Conservation (phyloP, 1,140 invertebrate genomes). For the Hylaeus volcanicus region DNA sequence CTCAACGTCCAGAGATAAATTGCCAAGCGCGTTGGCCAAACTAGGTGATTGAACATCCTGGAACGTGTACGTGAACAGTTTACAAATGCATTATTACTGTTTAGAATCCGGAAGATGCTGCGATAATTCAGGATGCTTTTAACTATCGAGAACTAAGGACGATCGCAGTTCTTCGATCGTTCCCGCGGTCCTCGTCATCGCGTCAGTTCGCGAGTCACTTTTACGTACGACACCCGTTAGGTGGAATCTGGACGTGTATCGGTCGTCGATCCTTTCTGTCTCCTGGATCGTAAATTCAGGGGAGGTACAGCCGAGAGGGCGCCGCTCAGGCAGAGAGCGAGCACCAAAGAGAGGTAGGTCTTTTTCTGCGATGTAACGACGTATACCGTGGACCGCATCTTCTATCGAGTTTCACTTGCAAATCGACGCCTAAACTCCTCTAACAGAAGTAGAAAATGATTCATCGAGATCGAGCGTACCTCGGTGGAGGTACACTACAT, state of each 20-base stretch:
- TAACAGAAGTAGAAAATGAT: too few species aligned
- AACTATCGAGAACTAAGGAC: too few species aligned
- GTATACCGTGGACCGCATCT: conserved; percentile 43
- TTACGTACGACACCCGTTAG: conserved; percentile 63
- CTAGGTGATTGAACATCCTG: too few species aligned
- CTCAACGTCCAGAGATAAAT: too few species aligned
- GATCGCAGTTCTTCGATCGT: too few species aligned
- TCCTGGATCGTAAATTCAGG: conserved; percentile 71
- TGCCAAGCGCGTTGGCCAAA: too few species aligned
- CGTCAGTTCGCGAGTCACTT: conserved; percentile 58
- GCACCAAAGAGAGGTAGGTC: conserved; percentile 21
- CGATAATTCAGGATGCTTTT: too few species aligned
- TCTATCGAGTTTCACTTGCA: conserved; percentile 74
- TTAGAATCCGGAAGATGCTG: too few species aligned
- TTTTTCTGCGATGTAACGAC: conserved; percentile 43
- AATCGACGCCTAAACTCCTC: conserved; percentile 75
- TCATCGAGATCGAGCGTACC: too few species aligned
- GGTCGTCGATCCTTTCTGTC: conserved; percentile 69
- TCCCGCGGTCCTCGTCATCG: not conserved
- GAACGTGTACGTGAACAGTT: too few species aligned
- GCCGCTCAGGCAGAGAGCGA: conserved; percentile 3
- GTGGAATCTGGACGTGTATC: conserved; percentile 61
- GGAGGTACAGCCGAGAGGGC: conserved; percentile 49
- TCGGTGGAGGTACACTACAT: too few species aligned
- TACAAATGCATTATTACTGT: too few species aligned